Percentiles rank a stretch among this genome's conserved stretches.
phyloP scores from a whole-genome alignment of 2,113 vertebrate genomes.

The Cromileptes altivelis region DNA sequence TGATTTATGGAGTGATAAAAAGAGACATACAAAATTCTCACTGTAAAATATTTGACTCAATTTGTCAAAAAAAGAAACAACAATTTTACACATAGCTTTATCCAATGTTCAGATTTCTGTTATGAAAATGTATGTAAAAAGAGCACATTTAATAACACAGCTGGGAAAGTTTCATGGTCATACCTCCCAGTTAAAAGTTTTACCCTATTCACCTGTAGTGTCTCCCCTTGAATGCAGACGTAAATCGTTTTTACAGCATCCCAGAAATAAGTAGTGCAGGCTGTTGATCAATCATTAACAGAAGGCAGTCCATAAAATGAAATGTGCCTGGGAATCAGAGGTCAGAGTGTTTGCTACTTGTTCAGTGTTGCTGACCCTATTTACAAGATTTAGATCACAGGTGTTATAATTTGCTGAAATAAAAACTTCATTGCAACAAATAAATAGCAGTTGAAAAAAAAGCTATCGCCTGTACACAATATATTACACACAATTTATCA shows the following conservation, averaged over 20 bases:
- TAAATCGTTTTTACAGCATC: conserved; percentile 10
- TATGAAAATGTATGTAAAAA: too few relatives aligned
- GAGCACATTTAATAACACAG: too few relatives aligned
- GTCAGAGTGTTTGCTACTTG: conserved; percentile 33
- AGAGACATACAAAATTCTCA: too few relatives aligned
- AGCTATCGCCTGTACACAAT: conserved; percentile 63
- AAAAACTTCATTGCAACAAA: conserved; percentile 56
- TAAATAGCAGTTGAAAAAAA: conserved; percentile 69
- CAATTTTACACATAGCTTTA: too few relatives aligned
- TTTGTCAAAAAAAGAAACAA: too few relatives aligned
- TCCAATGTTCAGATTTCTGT: too few relatives aligned
- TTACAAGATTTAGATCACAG: conserved; percentile 26
- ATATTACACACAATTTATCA: conserved; percentile 56
- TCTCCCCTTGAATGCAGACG: not conserved
- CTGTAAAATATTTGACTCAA: too few relatives aligned
- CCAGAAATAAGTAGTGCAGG: not conserved
- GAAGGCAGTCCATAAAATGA: conserved; percentile 36
- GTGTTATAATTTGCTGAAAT: not conserved
- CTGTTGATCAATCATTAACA: conserved; percentile 16
- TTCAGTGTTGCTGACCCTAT: conserved; percentile 16
- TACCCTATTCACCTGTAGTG: too few relatives aligned
- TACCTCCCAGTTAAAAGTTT: too few relatives aligned
- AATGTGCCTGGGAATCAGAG: conserved; percentile 20
- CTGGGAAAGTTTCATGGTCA: too few relatives aligned
- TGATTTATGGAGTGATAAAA: too few relatives aligned